A percentile compares a stretch with the other conserved stretches of the same genome.
These are phyloP conservation scores for Hippocampus abdominalis DNA, from an alignment of 2,113 vertebrate genomes.

Conservation along the genomic window DNA sequence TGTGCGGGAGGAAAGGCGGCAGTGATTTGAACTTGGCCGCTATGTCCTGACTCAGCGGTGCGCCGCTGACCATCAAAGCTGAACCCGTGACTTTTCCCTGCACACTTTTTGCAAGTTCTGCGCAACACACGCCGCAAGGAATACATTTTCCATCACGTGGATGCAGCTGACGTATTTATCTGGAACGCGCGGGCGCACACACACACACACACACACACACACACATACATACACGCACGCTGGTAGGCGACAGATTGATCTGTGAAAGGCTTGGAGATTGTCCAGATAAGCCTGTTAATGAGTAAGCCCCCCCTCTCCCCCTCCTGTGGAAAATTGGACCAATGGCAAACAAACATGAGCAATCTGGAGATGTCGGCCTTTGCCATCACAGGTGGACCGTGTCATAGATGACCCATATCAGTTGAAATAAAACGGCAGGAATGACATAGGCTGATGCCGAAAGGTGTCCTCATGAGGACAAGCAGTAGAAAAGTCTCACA, in stretches of 20 bases:
- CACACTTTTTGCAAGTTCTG: not conserved
- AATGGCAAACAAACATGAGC: conserved; percentile 60
- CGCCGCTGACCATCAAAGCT: conserved; percentile 22
- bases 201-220: no score
- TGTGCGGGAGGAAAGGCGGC: not conserved
- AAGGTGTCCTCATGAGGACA: not conserved
- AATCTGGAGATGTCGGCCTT: not conserved
- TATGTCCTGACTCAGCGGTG: conserved; percentile 35
- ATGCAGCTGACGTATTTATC: conserved; percentile 19
- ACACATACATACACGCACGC: not conserved
- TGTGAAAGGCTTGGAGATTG: conserved; percentile 49
- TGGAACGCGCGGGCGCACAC: no score
- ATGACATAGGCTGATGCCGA: not conserved
- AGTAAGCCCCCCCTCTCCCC: conserved; percentile 40
- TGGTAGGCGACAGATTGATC: conserved; percentile 41
- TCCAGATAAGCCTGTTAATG: conserved; percentile 65
- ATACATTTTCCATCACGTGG: conserved; percentile 9
- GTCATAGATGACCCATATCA: no score
- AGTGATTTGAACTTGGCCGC: conserved; percentile 12
- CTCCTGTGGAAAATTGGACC: conserved; percentile 63
- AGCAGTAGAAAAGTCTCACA: not conserved
- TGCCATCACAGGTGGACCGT: no score
- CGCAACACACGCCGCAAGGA: not conserved
- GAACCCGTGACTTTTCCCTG: conserved; percentile 5
- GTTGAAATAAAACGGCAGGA: not conserved